Base-by-base conservation (phyloP, 1,140 invertebrate species). In the Papilio helenus region DNA sequence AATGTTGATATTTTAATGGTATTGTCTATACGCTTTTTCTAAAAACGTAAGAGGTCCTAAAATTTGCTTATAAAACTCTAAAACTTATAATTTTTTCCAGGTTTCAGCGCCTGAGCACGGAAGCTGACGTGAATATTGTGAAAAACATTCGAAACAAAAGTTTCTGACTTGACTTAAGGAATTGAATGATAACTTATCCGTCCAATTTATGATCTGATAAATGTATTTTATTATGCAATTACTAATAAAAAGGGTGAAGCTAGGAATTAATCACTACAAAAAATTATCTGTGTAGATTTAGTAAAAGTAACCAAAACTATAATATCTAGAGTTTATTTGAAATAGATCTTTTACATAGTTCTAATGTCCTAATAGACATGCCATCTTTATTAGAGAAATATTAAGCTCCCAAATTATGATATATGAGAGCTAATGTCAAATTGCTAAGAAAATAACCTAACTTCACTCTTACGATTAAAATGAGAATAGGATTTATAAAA, bases 401-500 rank as follows among this genome's bases (percentile, higher is more conserved):
- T 8, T 39, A 39, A 8, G 0, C 34, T 34, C 34, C 34, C 34
- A 8, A 39, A 0, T 39, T 39, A 39, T 8, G 8, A 39, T 39
- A 39, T 8, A 7, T 39, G 34, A 8, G 5, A 39, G 7, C 34
- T 39, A 0, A 39, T 4, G 7, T 39, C 34, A 39, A 39, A 39
- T 7, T 39, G 34, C 34, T 5, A 46, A 16, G 44, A 46, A 46
- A 46, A 46, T 46, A 16, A 46, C 44, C 44, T 79, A 26, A 51
- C 14, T 46, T 46, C 14, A 46, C 81, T 61, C 51, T 80, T 72
- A 78, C 42, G 92, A 93, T 90, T 93, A 85, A 93, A 93, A 93
- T 93, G 92, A 91, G 85, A 93, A 93, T 93, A 93, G 92, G 92
- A 92, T 87, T 87, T 26, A 46, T 46, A 79, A 87, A 87, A 86